These are phyloP conservation scores for Stegophylla sp. DNA, from an alignment of 2,888 invertebrate genomes.

Conservation along the genomic window DNA sequence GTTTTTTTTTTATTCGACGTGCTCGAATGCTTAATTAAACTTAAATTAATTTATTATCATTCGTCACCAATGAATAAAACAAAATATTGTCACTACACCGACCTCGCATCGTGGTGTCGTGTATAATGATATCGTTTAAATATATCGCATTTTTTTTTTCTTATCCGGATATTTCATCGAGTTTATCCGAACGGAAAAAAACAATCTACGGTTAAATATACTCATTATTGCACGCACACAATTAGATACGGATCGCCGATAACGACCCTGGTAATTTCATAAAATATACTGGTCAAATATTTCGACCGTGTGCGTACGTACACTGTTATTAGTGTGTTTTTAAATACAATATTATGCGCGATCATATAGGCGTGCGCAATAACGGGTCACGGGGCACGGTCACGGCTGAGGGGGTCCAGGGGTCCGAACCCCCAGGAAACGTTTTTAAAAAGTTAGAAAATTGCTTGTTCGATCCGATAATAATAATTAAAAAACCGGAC, in stretches of 20 bases:
- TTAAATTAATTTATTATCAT: too few species aligned
- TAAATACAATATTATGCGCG: background rate
- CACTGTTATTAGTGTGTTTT: background rate
- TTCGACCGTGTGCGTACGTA: background rate
- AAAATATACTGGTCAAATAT: background rate
- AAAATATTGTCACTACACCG: too few species aligned
- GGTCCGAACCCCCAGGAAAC: too few species aligned
- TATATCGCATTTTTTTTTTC: background rate
- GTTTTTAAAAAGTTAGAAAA: too few species aligned
- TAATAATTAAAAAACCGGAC: too few species aligned
- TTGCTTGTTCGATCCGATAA: too few species aligned
- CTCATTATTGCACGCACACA: slow-evolving; percentile 5
- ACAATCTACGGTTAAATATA: background rate
- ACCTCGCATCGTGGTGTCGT: background rate
- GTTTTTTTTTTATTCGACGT: too few species aligned
- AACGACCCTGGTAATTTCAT: background rate
- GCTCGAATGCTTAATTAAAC: too few species aligned
- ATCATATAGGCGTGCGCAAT: too few species aligned
- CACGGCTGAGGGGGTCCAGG: too few species aligned
- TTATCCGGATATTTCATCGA: background rate
- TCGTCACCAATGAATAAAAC: too few species aligned
- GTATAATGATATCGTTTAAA: background rate
- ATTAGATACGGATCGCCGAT: slow-evolving; percentile 3
- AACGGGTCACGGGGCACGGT: too few species aligned
- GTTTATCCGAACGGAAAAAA: background rate